phyloP scores from a whole-genome alignment of 1,140 invertebrate species.

The Bicyclus anynana region DNA sequence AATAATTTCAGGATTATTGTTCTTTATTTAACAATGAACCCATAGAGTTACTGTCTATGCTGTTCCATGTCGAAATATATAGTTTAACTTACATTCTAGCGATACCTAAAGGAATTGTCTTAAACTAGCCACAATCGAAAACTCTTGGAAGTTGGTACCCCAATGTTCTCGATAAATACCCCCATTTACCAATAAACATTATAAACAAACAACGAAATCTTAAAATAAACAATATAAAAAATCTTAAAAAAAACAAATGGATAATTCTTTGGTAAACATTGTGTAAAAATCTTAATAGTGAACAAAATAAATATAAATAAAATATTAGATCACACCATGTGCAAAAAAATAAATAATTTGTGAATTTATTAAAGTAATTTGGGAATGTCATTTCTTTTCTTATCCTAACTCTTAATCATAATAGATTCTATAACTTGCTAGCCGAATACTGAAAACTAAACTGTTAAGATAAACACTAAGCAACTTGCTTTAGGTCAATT shows the following conservation, averaged over 20 bases:
- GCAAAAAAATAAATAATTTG: background rate
- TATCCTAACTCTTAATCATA: background rate
- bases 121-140: background rate
- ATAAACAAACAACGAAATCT: background rate
- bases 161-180: background rate
- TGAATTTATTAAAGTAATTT: background rate
- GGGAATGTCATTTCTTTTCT: slow-evolving; percentile 2
- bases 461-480: too few species aligned
- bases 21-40: too few species aligned
- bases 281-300: background rate
- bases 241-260: background rate
- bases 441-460: background rate
- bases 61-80: background rate
- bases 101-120: background rate
- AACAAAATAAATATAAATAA: background rate
- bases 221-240: background rate
- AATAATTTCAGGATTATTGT: too few species aligned
- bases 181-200: background rate
- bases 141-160: background rate
- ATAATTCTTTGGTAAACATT: background rate
- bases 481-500: too few species aligned
- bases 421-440: background rate
- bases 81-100: background rate
- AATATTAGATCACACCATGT: background rate
- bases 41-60: too few species aligned